Evolutionary conservation across 1,140 invertebrate species (phyloP), one percentile per base, ranked within the genome.

Genomic region (Dreissena polymorpha): DNA sequence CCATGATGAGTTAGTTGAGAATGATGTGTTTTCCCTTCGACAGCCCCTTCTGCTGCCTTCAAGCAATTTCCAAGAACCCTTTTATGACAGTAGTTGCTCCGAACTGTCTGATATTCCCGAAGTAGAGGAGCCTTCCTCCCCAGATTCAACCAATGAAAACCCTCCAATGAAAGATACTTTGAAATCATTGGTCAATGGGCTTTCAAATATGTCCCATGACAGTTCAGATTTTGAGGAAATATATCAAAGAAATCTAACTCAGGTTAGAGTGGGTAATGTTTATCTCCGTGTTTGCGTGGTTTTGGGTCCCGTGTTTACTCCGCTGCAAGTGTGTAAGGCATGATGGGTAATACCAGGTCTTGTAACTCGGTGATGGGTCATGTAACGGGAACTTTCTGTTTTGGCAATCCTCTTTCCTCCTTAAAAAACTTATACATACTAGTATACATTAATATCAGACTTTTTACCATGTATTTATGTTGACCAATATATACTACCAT

Each of bases 21-120:
- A 39, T 39, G 39, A 39, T 39, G 39, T 39, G 39, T 39, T 39
- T 39, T 39, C 39, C 39, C 3, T 39, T 39, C 39, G 39, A 39
- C 39, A 39, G 39, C 39, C 39, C 39, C 57, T 60, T n/a, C 57
- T n/a, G 57, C 57, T 73, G 50, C 55, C 79, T 51, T n/a, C 63
- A 0, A 70, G 50, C 55, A 60, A 60, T 60, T 78, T 29, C 64
- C 67, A 85, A 77, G 67, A 88, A 89, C 63, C 86, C 84, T 23
- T 95, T 96, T 84, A 94, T 70, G 72, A 77, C 84, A 90, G 93
- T 78, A 91, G 92, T 82, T 89, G 90, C 64, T 93, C 93, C 18
- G 93, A 94, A 86, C 89, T 94, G 18, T 94, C 93, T 49, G 93
- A 94, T 86, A 94, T 94, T 86, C 92, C 92, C 53, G 93, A 94